Conservation (phyloP, 2,888 invertebrate species). For the Pogonocherus hispidulus region DNA sequence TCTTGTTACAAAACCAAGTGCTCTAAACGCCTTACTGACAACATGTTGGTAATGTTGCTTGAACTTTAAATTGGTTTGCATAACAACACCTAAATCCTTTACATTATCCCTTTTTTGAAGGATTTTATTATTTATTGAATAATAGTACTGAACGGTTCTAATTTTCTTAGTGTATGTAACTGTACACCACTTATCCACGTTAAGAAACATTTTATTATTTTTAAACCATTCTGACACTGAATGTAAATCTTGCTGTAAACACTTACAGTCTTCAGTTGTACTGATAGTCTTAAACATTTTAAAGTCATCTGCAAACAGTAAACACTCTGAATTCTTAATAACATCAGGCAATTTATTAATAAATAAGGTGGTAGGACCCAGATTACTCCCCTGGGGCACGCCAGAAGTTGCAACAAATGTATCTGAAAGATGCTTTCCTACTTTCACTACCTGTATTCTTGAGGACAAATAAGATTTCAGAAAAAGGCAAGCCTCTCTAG, state of each 20-base stretch:
- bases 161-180: not conserved
- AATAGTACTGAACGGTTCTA: not conserved
- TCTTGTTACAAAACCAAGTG: not conserved
- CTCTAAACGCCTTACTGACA: not conserved
- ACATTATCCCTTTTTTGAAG: not conserved
- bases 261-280: too few species aligned
- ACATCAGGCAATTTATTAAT: not conserved
- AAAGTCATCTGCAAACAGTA: not conserved
- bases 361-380: not conserved
- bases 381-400: constrained; percentile 1
- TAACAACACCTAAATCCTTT: not conserved
- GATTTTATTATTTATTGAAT: not conserved
- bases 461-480: not conserved
- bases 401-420: not conserved
- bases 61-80: not conserved
- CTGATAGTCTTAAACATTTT: not conserved
- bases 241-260: too few species aligned
- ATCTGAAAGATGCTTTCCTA: not conserved
- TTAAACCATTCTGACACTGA: not conserved
- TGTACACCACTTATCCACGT: not conserved
- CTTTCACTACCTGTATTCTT: not conserved
- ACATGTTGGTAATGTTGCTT: not conserved
- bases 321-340: not conserved
- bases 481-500: not conserved
- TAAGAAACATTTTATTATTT: not conserved